phyloP scores from a whole-genome alignment of 2,113 vertebrate genomes.

The Ctenomys sociabilis region DNA sequence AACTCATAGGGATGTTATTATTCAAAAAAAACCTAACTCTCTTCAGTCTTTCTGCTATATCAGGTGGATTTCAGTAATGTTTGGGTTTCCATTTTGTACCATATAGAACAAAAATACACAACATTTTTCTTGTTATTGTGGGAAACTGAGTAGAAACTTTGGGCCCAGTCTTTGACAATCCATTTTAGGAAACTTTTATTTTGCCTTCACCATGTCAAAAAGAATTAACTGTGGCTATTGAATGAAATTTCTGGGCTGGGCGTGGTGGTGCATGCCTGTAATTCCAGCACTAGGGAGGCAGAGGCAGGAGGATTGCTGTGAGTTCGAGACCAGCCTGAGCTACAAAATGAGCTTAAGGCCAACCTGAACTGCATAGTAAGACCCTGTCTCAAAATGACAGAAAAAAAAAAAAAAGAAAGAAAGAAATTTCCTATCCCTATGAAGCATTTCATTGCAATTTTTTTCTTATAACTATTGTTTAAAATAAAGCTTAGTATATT shows the following conservation, averaged over 20 bases:
- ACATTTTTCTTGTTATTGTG: constrained; percentile 20
- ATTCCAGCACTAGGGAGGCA: too few relatives aligned
- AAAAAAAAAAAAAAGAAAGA: too few relatives aligned
- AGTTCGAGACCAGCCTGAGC: too few relatives aligned
- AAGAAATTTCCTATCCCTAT: not conserved
- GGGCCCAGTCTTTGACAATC: constrained; percentile 45
- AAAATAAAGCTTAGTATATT: not conserved
- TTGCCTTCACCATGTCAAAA: constrained; percentile 28
- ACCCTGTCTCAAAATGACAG: too few relatives aligned
- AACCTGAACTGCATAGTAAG: too few relatives aligned
- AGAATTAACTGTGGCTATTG: not conserved
- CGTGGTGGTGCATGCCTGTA: too few relatives aligned
- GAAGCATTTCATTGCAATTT: not conserved
- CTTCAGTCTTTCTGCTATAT: constrained; percentile 24
- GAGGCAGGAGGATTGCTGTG: too few relatives aligned
- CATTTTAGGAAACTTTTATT: constrained; percentile 49
- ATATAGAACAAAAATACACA: not conserved
- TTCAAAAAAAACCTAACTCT: constrained; percentile 47
- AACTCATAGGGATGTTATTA: constrained; percentile 45
- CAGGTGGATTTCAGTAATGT: constrained; percentile 59
- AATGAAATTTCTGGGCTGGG: constrained; percentile 35
- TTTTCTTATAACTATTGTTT: not conserved
- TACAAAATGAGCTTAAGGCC: too few relatives aligned
- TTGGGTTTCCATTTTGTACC: constrained; percentile 55
- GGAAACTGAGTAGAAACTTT: constrained; percentile 70